Evolutionary conservation across 2,888 invertebrate genomes (phyloP), one percentile per base, ranked within the genome.

Genomic region (Cristatella mucedo): DNA sequence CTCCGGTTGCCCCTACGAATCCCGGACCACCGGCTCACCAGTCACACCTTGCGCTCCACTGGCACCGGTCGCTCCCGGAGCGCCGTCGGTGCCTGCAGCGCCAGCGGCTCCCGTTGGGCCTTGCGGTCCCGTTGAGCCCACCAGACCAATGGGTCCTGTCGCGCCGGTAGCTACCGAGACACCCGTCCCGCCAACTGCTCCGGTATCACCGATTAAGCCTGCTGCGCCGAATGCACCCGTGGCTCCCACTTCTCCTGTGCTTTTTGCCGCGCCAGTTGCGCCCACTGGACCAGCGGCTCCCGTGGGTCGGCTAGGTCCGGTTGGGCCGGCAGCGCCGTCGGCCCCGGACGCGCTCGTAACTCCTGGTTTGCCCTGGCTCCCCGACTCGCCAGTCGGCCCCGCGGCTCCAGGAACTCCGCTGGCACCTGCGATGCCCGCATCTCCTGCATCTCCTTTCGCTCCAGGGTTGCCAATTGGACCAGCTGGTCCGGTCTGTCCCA

Each of bases 21-120:
- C 44, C 44, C 29, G 37, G 29, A 4, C 9, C 29, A 33, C 44
- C 44, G 31, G 30, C 15, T 16, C 33, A 16, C 43, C 43, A 16
- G 16, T 6, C 29, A 13, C 5, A 21, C 43, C 43, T 21, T 36
- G 40, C 3, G 40, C 32, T 30, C 44, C 44, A 34, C 30, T 20
- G 2, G 9, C n/a, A 13, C 44, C 44, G 20, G 37, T 40, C 5
- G 21, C 9, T 7, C 45, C 41, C 18, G 41, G 21, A 31, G 16
- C 11, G 13, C 41, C 44, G 15, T 22, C 2, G 1, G 29, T 3
- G 3, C 43, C 44, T 21, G 41, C 21, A 5, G 22, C 29, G 16
- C 44, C 44, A 18, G 21, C 21, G 2, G 2, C 15, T 11, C 44
- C 44, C 11, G 24, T 22, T 29, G 7, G n/a, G 21, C 26, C 41